Conservation (phyloP, 1,140 invertebrate genomes). For the Drosophila setifemur region DNA sequence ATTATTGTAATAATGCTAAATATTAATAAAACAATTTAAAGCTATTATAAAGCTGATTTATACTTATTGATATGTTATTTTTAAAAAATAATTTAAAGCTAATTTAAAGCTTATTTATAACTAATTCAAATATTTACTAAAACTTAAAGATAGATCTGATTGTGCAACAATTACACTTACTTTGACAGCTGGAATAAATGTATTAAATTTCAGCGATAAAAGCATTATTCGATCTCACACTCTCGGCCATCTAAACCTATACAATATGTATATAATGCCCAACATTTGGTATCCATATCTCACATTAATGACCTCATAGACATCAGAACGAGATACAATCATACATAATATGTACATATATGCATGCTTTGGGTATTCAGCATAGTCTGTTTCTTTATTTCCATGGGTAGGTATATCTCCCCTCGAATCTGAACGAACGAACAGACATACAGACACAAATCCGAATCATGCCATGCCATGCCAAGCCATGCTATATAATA, state of each 20-base stretch:
- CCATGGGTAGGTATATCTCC: slow-evolving; percentile 25
- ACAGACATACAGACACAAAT: background rate
- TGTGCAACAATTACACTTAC: too few relatives aligned
- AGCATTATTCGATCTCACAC: background rate
- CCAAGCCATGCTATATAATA: slow-evolving; percentile 29
- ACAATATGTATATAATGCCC: background rate
- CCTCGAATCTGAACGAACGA: slow-evolving; percentile 26
- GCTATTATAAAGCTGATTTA: too few relatives aligned
- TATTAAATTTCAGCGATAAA: too few relatives aligned
- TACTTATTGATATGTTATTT: too few relatives aligned
- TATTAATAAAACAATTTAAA: too few relatives aligned
- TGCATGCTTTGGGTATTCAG: background rate
- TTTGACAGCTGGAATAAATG: too few relatives aligned
- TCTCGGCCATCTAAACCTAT: background rate
- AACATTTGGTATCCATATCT: slow-evolving; percentile 16
- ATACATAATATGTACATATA: background rate
- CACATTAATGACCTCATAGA: slow-evolving; percentile 31
- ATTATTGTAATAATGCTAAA: too few relatives aligned
- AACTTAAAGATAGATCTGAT: too few relatives aligned
- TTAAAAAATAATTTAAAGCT: too few relatives aligned
- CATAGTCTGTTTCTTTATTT: slow-evolving; percentile 41
- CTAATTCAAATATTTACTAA: too few relatives aligned
- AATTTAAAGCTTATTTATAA: too few relatives aligned
- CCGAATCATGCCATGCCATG: slow-evolving; percentile 12
- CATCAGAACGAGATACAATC: slow-evolving; percentile 7